A percentile compares a stretch with the other conserved stretches of the same genome.
phyloP scores from a whole-genome alignment of 2,113 vertebrate genomes.

The Tragelaphus imberbis region DNA sequence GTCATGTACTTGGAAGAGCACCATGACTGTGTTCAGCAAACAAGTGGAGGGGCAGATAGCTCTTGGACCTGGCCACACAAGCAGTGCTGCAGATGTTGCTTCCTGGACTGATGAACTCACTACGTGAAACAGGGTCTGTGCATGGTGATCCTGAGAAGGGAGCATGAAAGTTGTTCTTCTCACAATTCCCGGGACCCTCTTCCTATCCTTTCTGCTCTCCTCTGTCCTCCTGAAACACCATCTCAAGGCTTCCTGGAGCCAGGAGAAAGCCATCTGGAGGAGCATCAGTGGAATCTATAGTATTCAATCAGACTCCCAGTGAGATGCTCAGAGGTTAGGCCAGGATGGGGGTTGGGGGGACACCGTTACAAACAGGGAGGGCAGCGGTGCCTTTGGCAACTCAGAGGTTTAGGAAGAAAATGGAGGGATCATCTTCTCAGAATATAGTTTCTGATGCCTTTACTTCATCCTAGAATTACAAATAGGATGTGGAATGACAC shows the following conservation, averaged over 20 bases:
- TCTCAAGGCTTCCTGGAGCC: background rate
- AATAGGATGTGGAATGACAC: background rate
- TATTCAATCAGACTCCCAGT: too few relatives aligned
- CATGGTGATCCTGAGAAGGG: background rate
- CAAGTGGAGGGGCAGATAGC: background rate
- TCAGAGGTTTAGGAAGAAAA: background rate
- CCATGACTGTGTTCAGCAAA: background rate
- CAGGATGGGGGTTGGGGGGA: background rate
- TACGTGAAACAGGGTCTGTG: background rate
- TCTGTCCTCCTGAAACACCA: background rate
- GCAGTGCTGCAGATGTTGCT: too few relatives aligned
- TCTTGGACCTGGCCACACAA: background rate
- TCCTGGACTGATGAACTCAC: background rate
- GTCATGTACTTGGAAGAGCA: background rate
- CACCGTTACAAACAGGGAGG: background rate
- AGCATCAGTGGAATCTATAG: background rate
- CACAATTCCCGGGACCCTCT: background rate
- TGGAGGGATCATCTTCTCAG: background rate
- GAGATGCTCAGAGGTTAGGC: background rate
- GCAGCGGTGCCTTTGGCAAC: background rate
- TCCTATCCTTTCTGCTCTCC: background rate
- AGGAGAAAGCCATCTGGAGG: background rate
- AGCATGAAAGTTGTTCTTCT: background rate
- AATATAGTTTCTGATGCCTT: background rate
- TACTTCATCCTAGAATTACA: background rate